Evolutionary conservation across 2,888 invertebrate genomes (phyloP).

Genomic region (Esperia sulphurella): DNA sequence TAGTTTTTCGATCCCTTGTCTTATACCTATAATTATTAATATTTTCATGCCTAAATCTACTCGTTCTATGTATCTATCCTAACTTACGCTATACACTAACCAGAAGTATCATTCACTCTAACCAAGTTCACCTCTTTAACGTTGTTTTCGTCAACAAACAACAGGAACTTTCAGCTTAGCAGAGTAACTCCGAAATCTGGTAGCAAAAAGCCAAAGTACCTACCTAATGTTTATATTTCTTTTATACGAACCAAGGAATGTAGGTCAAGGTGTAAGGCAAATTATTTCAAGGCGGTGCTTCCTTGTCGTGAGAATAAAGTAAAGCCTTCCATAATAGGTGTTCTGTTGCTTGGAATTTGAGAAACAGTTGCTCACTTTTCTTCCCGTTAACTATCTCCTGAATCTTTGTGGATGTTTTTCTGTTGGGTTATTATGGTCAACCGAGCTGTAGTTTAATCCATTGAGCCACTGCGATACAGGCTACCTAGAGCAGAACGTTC

Average conservation of each 20-base stretch:
- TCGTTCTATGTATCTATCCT: too few relatives aligned
- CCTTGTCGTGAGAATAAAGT: slow-evolving; percentile 47
- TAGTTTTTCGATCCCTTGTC: too few relatives aligned
- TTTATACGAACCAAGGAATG: not conserved
- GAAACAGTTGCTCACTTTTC: not conserved
- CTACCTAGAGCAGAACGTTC: too few relatives aligned
- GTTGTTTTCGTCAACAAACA: too few relatives aligned
- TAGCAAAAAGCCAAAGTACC: not conserved
- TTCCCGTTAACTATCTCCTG: not conserved
- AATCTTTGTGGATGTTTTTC: not conserved
- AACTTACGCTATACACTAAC: too few relatives aligned
- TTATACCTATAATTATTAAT: too few relatives aligned
- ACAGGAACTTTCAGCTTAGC: not conserved
- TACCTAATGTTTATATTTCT: not conserved
- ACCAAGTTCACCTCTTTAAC: too few relatives aligned
- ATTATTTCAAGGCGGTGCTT: slow-evolving; percentile 45
- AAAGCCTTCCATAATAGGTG: slow-evolving; percentile 43
- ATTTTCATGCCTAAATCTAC: too few relatives aligned
- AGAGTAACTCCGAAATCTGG: not conserved
- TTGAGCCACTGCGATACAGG: too few relatives aligned
- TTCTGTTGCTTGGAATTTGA: slow-evolving; percentile 33
- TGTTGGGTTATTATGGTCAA: too few relatives aligned
- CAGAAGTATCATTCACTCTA: too few relatives aligned
- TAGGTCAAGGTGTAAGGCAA: slow-evolving; percentile 57
- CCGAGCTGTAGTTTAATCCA: too few relatives aligned